Percentiles rank a stretch among this genome's conserved stretches.
phyloP scores from a whole-genome alignment of 2,113 vertebrate genomes.

The Perca fluviatilis region DNA sequence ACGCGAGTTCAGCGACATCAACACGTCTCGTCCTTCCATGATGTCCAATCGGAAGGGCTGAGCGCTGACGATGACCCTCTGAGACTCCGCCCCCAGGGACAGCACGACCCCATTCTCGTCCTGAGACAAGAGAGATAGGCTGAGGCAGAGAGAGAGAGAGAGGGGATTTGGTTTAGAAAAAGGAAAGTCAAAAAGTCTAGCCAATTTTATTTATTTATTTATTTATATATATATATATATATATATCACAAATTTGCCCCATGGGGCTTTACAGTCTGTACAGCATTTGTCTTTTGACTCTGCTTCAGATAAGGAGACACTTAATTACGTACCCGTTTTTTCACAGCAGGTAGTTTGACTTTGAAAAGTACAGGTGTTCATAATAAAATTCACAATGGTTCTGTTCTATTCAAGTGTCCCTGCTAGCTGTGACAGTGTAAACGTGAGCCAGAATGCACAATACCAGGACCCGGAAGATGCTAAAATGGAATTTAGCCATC shows the following conservation, averaged over 20 bases:
- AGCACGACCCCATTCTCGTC: conserved; percentile 91
- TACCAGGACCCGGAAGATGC: not conserved
- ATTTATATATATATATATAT: too few relatives aligned
- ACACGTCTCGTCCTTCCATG: conserved; percentile 87
- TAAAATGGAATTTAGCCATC: not conserved
- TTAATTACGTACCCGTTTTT: too few relatives aligned
- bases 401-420: not conserved
- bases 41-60: conserved; percentile 92
- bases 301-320: too few relatives aligned
- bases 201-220: too few relatives aligned
- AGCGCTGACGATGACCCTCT: conserved; percentile 89
- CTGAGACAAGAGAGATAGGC: conserved; percentile 87
- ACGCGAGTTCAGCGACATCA: conserved; percentile 93
- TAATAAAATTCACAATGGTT: not conserved
- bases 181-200: not conserved
- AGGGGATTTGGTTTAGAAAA: not conserved
- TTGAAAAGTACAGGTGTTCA: not conserved
- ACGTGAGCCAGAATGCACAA: not conserved
- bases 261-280: too few relatives aligned
- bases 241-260: too few relatives aligned
- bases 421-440: too few relatives aligned
- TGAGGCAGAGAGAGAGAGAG: conserved; percentile 56
- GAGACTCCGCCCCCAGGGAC: conserved; percentile 84
- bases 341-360: not conserved
- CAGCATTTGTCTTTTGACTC: too few relatives aligned